Evolutionary conservation across 2,888 invertebrate species (phyloP), one percentile per base, ranked within the genome.

Genomic region (Harpalus rubripes): DNA sequence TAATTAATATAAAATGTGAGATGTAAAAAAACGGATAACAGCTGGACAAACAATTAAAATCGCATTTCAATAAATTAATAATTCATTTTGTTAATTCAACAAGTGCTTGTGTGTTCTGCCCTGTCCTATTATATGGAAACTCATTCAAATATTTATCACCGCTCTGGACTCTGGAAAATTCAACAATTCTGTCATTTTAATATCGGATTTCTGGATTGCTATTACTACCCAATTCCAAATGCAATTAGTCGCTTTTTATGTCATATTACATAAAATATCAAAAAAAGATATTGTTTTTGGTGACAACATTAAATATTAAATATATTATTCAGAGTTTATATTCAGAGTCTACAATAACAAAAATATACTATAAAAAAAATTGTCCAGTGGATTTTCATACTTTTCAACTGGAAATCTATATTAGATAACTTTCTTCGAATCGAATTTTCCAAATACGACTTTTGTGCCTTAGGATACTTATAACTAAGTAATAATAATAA

Each of bases 1-100:
- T 63, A 84, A 84, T 84, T 84, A 84, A 78, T 84, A 65, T 78
- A 76, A 84, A 84, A 84, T 81, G 41, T 56, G 58, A 68, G 65
- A 84, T 61, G 56, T 72, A 59, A 80, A 85, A 76, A 44, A 80
- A 85, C 58, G 68, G 56, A 79, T 59, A 85, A 85, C 85, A 85
- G 85, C 68, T 85, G 85, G 68, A 72, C 56, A 85, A 85, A 85
- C 80, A 85, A 85, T 85, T 85, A 85, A 85, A 85, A 85, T 80
- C 85, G 72, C 85, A 85, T 85, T 85, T 80, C 80, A 78, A 85
- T 85, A 85, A 85, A 85, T 85, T 85, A 85, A 85, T 68, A 80
- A 85, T 85, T 76, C 84, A 84, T 84, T 84, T 84, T 78, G 78
- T 52, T 78, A 84, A 84, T 83, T 84, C 84, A 84, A 84, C 84